Evolutionary conservation across 2,888 invertebrate species (phyloP), one percentile per base, ranked within the genome.

Genomic region (Torymus texanus): DNA sequence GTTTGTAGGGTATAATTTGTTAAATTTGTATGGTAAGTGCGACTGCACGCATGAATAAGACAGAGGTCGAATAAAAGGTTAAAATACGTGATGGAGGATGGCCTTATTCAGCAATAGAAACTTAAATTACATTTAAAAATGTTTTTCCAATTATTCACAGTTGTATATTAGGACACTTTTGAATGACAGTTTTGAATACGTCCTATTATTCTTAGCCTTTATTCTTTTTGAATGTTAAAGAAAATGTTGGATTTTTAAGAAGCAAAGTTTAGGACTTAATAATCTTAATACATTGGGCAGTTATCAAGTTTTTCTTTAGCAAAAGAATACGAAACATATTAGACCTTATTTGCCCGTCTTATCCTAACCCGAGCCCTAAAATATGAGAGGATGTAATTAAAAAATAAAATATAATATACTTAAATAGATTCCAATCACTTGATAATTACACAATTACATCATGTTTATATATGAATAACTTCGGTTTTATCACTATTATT

Each of bases 51-150:
- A 75, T 63, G 66, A 56, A 75, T 61, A 56, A 13, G 21, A 59
- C 3, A 18, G n/a, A 18, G 51, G 24, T 53, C 53, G 72, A 73
- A 62, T 62, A 14, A 61, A 56, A 72, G 41, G 56, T 50, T 51
- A 77, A 78, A 72, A 62, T 62, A n/a, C 55, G 63, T 80, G 67
- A 80, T 80, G 51, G 53, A 65, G 41, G 59, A 78, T 78, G 80
- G 80, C 75, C 78, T 81, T 81, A 78, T 63, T 77, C 66, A 81
- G 78, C 66, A 78, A 80, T 78, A 78, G 71, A 66, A 71, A 75
- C 50, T 79, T 50, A 56, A 58, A 74, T 75, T 61, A 55, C 53
- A 55, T 66, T 63, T 50, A 70, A 63, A 51, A 29, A n/a, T 51
- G 12, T 68, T 80, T 73, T 65, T 55, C 41, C 14, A 56, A 53